Base-by-base conservation (phyloP, 2,888 invertebrate genomes). In the Psylliodes chrysocephalus region DNA sequence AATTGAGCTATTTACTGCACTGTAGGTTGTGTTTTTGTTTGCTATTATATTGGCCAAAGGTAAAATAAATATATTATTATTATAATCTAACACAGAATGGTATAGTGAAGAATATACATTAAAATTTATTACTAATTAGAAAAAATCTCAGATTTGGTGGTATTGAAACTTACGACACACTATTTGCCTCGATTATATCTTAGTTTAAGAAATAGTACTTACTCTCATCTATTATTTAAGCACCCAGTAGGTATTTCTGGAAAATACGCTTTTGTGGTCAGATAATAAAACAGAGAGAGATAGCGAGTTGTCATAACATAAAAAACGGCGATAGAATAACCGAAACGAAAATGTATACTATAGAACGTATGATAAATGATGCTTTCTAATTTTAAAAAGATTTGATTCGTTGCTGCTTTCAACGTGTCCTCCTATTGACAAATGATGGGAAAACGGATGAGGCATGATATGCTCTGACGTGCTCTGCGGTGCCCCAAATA, bases 311-410 rank as follows among this genome's bases (percentile, higher is more conserved):
- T 4, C 1, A 3, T 35, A 35, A 35, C n/a, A 35, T n/a, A 35
- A 35, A n/a, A 35, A 35, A 12, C 12, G 14, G 35, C 2, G 2
- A 35, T n/a, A 55, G 33, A 18, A 52, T 53, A 35, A 60, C 15
- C 53, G 53, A 53, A 33, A 49, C 52, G 51, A 46, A 52, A 61
- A 59, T 51, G 54, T 59, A 38, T 12, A 17, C 33, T 53, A 28
- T 8, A 42, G 17, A 46, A 15, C 7, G 22, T 19, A 55, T 55
- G 55, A 55, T 55, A 55, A 55, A 55, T 55, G 46, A 55, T 46
- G 46, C 55, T 55, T 55, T 55, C 55, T 55, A 55, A 55, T 55
- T 55, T 55, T n/a, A 18, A 44, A 55, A 55, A 19, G 55, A 55
- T 55, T 46, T 33, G 55, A 55, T 55, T 55, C 55, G 55, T 12